Evolutionary conservation across 2,113 vertebrate genomes (phyloP), one percentile per base, ranked within the genome.

Genomic region (Mustela nigripes): DNA sequence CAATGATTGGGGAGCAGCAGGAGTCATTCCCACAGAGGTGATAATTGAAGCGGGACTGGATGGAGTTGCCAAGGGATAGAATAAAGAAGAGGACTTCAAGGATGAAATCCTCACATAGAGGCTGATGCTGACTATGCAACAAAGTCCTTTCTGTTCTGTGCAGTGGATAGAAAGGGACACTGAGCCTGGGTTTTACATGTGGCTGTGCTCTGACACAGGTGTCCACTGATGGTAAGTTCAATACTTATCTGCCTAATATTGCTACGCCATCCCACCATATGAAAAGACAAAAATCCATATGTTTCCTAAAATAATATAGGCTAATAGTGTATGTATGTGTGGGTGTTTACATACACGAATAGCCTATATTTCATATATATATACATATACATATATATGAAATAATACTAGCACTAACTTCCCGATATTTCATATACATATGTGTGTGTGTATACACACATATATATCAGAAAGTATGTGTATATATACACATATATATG

Each of bases 21-120:
- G 90, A 90, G 18, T 80, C 58, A 78, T 81, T 97, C 95, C 95
- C 76, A 85, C 95, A 85, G 94, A 97, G 96, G 88, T 93, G 95
- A 90, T 98, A 95, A 98, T 95, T 97, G 91, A 95, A 95, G 45
- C 39, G 31, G 36, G n/a, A 90, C 74, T 78, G 1, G 42, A 82
- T 62, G 76, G 92, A n/a, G 92, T 71, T 82, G 45, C 87, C 88
- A 60, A 95, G 16, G 79, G 73, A 36, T 69, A 63, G 79, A 82
- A 36, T 16, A 88, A 28, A 92, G 86, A 95, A 76, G 58, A 36
- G 65, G 83, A 91, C 87, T 97, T 95, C 48, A 83, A 89, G 67
- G 50, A 81, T 81, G 60, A 92, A 95, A 92, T 84, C 58, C 16
- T 91, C 28, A 10, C 24, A 36, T 24, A 58, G 36, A 96, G 83